Base-by-base conservation (phyloP, 2,888 invertebrate species). In the Andrena flavipes region DNA sequence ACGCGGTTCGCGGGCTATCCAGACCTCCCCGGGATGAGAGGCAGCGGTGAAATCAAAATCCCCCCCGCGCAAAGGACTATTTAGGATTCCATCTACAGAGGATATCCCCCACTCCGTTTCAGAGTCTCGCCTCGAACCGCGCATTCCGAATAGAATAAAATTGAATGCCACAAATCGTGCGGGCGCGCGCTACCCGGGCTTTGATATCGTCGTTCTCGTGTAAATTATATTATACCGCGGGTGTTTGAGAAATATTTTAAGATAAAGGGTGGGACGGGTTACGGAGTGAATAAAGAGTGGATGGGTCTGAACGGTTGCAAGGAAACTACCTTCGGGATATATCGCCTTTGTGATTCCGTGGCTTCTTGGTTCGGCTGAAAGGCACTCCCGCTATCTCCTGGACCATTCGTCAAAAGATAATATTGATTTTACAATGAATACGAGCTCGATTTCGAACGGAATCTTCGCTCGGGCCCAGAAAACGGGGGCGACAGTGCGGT, bases 111-210 rank as follows among this genome's bases (percentile, higher is more conserved):
- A 42, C 10, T 42, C 13, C 42, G 64, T 74, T 71, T 30, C 33
- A 35, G 62, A 71, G 65, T 67, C 64, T 30, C 30, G 33, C n/a
- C 48, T 64, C 16, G 54, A 49, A 23, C 20, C 72, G 30, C 6
- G 29, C 49, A 20, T 79, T 76, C n/a, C 79, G 64, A 20, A 48
- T 60, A 30, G 80, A 80, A 70, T 74, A 62, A 74, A 80, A 80
- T 74, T 62, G 80, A 81, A 80, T 74, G 13, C 62, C 67, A 56
- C 74, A 71, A 75, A 75, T 82, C 81, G 67, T 60, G 30, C 65
- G 42, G 26, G 13, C 20, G 20, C 71, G 54, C 51, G 60, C 20
- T 23, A 54, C 16, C 16, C 42, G 42, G 13, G 16, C 68, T 59
- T 79, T 69, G 63, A 64, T 72, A 69, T 42, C 59, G 51, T 13